phyloP scores from a whole-genome alignment of 2,113 vertebrate genomes.

The Tor tambroides region DNA sequence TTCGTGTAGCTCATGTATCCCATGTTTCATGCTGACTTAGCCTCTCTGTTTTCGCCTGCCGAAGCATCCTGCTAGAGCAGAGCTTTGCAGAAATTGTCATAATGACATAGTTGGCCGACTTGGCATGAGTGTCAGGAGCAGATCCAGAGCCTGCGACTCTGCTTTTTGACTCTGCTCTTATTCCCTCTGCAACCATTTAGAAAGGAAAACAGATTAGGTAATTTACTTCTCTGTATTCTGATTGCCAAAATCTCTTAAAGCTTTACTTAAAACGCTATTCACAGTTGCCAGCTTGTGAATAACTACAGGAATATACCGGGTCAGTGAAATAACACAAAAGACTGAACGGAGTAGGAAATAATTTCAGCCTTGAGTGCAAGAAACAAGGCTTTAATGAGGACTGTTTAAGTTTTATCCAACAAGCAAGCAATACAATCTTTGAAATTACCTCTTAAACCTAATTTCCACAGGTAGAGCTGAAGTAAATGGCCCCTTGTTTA shows the following conservation, averaged over 20 bases:
- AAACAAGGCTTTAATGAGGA: not conserved
- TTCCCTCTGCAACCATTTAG: constrained; percentile 34
- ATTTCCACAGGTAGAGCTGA: not conserved
- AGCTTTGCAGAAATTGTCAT: constrained; percentile 31
- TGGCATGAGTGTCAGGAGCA: not conserved
- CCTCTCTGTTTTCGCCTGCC: not conserved
- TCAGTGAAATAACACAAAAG: constrained; percentile 8
- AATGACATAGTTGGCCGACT: constrained; percentile 28
- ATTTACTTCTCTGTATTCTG: not conserved
- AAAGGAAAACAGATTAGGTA: constrained; percentile 38
- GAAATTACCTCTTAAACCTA: not conserved
- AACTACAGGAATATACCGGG: not conserved
- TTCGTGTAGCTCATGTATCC: not conserved
- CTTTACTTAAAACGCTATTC: not conserved
- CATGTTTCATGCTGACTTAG: not conserved
- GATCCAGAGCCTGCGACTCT: not conserved
- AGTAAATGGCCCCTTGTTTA: not conserved
- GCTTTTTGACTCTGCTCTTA: not conserved
- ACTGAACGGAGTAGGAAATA: not conserved
- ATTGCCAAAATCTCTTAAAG: not conserved
- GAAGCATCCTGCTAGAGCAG: not conserved
- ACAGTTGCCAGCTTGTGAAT: not conserved
- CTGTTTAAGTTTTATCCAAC: not conserved
- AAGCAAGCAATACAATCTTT: not conserved
- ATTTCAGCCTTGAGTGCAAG: not conserved